A percentile compares a stretch with the other conserved stretches of the same genome.
phyloP scores from a whole-genome alignment of 2,113 vertebrate genomes.

The Isichthys henryi region DNA sequence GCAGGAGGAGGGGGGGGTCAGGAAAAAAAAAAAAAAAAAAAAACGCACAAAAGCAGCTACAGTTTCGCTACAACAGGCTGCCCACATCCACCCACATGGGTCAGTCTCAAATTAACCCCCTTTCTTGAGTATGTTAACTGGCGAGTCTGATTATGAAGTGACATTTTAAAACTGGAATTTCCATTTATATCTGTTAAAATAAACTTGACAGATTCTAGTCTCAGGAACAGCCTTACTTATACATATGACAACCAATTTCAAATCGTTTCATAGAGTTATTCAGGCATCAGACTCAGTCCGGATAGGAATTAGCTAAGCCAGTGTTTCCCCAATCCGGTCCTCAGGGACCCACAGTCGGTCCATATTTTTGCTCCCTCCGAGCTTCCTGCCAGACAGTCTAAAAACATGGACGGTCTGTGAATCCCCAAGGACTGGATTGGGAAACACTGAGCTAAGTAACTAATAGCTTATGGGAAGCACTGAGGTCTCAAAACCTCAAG shows the following conservation, averaged over 20 bases:
- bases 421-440: background rate
- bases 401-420: background rate
- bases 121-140: background rate
- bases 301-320: background rate
- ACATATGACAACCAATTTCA: background rate
- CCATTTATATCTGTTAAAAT: background rate
- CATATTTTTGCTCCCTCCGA: background rate
- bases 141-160: background rate
- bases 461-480: background rate
- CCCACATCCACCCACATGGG: background rate
- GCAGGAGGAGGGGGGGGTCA: background rate
- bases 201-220: background rate
- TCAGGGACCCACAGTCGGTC: background rate
- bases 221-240: background rate
- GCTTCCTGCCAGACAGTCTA: background rate
- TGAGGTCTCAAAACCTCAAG: background rate
- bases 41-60: background rate
- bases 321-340: too few species aligned
- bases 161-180: background rate
- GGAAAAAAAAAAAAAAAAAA: too few species aligned
- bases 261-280: background rate
- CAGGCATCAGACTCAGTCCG: background rate
- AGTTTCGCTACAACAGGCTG: background rate
- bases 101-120: background rate
- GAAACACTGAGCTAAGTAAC: background rate